These are phyloP conservation scores for Dendrocincla fuliginosa DNA, from an alignment of 2,797 vertebrate species.

Conservation along the genomic window DNA sequence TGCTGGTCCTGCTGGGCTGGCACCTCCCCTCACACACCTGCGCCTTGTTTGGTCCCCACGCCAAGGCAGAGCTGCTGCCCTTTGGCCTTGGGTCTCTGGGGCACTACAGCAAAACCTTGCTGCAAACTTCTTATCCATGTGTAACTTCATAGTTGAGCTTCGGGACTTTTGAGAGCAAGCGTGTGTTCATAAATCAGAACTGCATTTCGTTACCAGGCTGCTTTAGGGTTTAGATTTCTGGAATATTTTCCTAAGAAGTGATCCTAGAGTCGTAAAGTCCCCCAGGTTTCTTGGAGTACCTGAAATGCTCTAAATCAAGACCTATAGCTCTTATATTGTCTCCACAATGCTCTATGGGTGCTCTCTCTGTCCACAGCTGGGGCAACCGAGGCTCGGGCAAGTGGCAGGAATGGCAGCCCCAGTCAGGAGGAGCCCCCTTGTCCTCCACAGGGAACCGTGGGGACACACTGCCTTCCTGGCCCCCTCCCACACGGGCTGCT, in stretches of 20 bases:
- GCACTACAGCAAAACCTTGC: neutral
- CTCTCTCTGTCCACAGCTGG: neutral
- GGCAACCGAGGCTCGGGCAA: rapidly evolving
- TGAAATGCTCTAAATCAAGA: neutral
- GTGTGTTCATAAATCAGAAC: neutral
- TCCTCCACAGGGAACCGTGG: rapidly evolving
- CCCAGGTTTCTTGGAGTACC: neutral
- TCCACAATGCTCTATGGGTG: rapidly evolving
- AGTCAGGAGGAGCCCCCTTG: rapidly evolving
- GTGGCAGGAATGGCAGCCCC: rapidly evolving
- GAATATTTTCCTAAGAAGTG: neutral
- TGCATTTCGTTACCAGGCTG: neutral
- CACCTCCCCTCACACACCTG: neutral
- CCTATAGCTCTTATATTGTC: rapidly evolving
- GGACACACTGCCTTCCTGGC: neutral
- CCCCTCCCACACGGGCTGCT: rapidly evolving
- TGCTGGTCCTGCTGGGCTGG: neutral
- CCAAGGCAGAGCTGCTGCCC: neutral
- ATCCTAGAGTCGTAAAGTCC: neutral
- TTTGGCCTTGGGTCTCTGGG: neutral
- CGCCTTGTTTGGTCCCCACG: neutral
- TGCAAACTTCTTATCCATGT: neutral
- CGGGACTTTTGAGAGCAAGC: neutral
- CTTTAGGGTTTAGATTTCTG: neutral
- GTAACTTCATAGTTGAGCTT: neutral